These are phyloP conservation scores for Lasiommata megera DNA, from an alignment of 2,888 invertebrate species.

Conservation along the genomic window DNA sequence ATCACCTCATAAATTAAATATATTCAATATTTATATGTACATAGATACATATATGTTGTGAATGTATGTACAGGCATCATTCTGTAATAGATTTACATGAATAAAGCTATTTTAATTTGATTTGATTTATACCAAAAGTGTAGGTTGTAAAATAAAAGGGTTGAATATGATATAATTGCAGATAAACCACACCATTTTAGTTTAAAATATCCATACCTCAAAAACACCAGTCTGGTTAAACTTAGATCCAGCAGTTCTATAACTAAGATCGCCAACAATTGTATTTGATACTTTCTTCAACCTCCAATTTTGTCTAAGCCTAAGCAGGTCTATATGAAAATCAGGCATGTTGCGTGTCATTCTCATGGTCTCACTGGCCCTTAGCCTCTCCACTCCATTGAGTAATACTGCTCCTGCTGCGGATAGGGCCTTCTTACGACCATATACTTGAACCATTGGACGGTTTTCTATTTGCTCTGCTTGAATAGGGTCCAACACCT, in stretches of 20 bases:
- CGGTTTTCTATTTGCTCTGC: conserved; percentile 91
- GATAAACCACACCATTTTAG: too few species aligned
- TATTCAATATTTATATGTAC: too few species aligned
- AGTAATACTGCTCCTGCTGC: conserved; percentile 92
- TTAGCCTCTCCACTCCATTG: conserved; percentile 92
- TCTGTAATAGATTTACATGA: too few species aligned
- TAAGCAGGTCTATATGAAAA: conserved; percentile 94
- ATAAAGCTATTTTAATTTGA: too few species aligned
- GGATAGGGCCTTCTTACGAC: conserved; percentile 94
- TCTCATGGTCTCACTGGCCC: conserved; percentile 89
- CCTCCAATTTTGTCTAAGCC: conserved; percentile 96
- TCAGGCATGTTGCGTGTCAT: conserved; percentile 89
- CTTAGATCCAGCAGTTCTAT: conserved; percentile 96
- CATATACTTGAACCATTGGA: conserved; percentile 94
- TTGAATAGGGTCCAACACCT: conserved; percentile 92
- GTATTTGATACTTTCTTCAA: conserved; percentile 97
- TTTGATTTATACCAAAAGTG: too few species aligned
- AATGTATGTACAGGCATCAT: too few species aligned
- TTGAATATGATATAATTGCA: too few species aligned
- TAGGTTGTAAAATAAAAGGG: too few species aligned
- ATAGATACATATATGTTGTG: too few species aligned
- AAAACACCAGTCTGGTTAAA: conserved; percentile 96
- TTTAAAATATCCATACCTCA: conserved; percentile 83
- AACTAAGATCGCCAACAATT: conserved; percentile 97
- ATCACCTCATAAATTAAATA: too few species aligned